Percentiles rank a stretch among this genome's conserved stretches.
These are phyloP conservation scores for Ciconia maguari DNA, from an alignment of 2,113 vertebrate genomes.

Conservation along the genomic window DNA sequence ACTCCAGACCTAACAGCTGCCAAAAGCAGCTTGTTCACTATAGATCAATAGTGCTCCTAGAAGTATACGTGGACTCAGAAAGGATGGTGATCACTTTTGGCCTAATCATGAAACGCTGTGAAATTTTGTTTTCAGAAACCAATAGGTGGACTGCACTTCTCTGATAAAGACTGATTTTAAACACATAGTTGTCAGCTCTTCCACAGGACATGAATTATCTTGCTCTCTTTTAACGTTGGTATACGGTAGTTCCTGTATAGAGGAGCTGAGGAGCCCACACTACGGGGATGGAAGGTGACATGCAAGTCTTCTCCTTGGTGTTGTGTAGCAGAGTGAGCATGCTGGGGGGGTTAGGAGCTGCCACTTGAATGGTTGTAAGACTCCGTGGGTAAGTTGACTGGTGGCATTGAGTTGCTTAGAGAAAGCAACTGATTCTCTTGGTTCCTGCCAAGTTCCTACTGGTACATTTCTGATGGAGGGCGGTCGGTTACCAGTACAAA, in stretches of 20 bases:
- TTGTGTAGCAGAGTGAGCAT: background rate
- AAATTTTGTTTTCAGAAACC: background rate
- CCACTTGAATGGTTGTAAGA: background rate
- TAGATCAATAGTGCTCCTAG: background rate
- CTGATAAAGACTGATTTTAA: background rate
- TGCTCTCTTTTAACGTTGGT: background rate
- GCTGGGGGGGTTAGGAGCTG: background rate
- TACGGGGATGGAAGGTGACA: background rate
- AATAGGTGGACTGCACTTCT: background rate
- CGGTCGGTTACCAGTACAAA: background rate
- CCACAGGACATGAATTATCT: background rate
- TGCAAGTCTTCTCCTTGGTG: background rate
- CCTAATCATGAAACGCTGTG: background rate
- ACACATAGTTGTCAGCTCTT: rapidly evolving
- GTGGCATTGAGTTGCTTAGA: background rate
- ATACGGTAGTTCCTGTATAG: background rate
- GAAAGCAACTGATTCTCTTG: background rate
- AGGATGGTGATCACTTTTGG: background rate
- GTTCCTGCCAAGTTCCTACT: background rate
- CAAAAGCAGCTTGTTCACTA: background rate
- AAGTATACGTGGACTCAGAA: background rate
- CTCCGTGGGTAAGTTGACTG: background rate
- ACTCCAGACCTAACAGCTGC: background rate
- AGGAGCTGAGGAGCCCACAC: background rate
- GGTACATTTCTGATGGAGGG: background rate